These are phyloP conservation scores for Sceliomorpha sp. DNA, from an alignment of 2,888 invertebrate genomes.

Conservation along the genomic window DNA sequence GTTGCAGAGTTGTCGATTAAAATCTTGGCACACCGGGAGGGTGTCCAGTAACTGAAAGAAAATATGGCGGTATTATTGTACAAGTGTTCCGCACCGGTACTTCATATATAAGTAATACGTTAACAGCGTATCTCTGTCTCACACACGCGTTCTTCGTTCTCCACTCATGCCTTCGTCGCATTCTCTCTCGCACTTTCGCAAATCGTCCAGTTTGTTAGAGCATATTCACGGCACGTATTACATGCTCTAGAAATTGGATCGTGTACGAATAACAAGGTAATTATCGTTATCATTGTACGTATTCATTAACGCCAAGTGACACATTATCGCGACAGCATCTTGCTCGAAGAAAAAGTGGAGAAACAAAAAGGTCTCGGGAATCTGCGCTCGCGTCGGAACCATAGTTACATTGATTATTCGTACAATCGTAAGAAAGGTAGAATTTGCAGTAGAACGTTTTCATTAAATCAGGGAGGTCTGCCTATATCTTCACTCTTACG, in stretches of 20 bases:
- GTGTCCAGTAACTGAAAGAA: conserved; percentile 99
- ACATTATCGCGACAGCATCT: conserved; percentile 7
- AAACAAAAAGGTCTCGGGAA: conserved; percentile 13
- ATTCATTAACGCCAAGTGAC: conserved; percentile 60
- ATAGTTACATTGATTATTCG: conserved; percentile 62
- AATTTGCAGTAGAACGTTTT: conserved; percentile 80
- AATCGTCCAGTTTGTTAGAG: conserved; percentile 75
- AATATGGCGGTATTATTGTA: conserved; percentile 74
- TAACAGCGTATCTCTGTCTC: conserved; percentile 54
- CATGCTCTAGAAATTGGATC: conserved; percentile 77
- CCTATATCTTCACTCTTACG: conserved; percentile 38
- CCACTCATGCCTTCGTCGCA: conserved; percentile 35
- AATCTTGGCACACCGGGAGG: conserved; percentile 99
- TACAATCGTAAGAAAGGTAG: conserved; percentile 61
- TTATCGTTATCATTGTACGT: conserved; percentile 72
- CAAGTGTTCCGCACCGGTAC: conserved; percentile 47
- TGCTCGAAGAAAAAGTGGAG: neutral
- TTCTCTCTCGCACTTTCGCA: conserved; percentile 53
- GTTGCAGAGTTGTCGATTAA: conserved; percentile 98
- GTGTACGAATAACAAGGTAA: conserved; percentile 72
- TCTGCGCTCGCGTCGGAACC: conserved; percentile 4
- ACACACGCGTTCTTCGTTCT: conserved; percentile 41
- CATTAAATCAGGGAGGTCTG: conserved; percentile 32
- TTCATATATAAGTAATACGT: conserved; percentile 44
- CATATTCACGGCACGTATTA: conserved; percentile 73